Percentiles rank a stretch among this genome's conserved stretches.
Evolutionary conservation across 2,113 vertebrate species (phyloP).

Genomic region (Dipodomys merriami): DNA sequence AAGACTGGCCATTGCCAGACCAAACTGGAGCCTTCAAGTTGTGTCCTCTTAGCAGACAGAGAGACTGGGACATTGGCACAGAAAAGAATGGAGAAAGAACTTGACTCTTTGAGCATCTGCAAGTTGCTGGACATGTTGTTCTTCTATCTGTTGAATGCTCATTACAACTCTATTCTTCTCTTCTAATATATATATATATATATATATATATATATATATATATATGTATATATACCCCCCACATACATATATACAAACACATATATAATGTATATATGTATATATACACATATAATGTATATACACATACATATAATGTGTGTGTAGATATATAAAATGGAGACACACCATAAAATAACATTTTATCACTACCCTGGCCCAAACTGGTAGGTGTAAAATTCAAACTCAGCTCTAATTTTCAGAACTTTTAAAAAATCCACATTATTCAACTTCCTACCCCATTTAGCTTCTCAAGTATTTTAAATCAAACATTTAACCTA

Average conservation of each 20-base stretch:
- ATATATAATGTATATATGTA: too few species aligned
- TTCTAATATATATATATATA: neutral
- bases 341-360: neutral
- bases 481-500: slow-evolving; percentile 27
- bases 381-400: neutral
- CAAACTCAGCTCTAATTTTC: slow-evolving; percentile 24
- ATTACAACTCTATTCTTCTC: neutral
- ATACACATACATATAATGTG: neutral
- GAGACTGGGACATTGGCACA: neutral
- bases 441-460: neutral
- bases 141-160: neutral
- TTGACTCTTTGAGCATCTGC: neutral
- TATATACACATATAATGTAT: too few species aligned
- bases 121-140: neutral
- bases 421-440: neutral
- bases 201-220: neutral
- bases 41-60: slow-evolving; percentile 9
- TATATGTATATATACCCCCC: too few species aligned
- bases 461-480: slow-evolving; percentile 27
- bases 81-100: neutral
- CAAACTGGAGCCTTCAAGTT: neutral
- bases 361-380: slow-evolving; percentile 15
- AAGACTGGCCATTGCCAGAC: neutral
- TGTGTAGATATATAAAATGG: neutral
- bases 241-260: neutral